Conservation (phyloP, 2,888 invertebrate genomes). For the Cactoblastis cactorum region DNA sequence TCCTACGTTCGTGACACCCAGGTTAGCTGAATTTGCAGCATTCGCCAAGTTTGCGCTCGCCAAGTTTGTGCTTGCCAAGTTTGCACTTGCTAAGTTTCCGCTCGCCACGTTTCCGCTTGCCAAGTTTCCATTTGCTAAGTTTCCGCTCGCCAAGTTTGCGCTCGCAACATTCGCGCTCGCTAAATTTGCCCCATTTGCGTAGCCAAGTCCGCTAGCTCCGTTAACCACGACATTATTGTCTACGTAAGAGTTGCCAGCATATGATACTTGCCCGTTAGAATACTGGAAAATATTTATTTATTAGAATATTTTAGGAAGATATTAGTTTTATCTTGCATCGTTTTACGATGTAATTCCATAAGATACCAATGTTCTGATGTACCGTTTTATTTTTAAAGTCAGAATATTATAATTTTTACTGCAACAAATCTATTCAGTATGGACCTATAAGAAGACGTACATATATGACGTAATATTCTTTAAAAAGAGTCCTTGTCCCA, state of each 20-base stretch:
- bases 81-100: background rate
- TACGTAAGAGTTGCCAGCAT: constrained; percentile 13
- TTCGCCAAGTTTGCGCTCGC: background rate
- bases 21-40: background rate
- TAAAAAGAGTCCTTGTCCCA: too few relatives aligned
- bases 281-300: background rate
- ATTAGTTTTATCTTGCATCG: too few relatives aligned
- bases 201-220: background rate
- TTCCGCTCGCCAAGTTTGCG: background rate
- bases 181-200: background rate
- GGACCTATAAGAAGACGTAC: too few relatives aligned
- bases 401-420: too few relatives aligned
- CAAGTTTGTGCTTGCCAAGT: background rate
- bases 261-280: constrained; percentile 6
- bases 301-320: background rate
- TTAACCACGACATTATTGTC: constrained; percentile 10
- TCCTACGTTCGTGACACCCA: constrained; percentile 1
- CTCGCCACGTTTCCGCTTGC: background rate
- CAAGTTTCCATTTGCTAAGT: background rate
- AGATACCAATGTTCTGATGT: too few relatives aligned
- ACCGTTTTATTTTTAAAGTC: too few relatives aligned
- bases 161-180: background rate
- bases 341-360: too few relatives aligned
- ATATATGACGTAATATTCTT: too few relatives aligned
- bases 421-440: too few relatives aligned